A percentile compares a stretch with the other conserved stretches of the same genome.
These are phyloP conservation scores for Pyrrhosoma nymphula DNA, from an alignment of 2,888 invertebrate genomes.

Conservation along the genomic window DNA sequence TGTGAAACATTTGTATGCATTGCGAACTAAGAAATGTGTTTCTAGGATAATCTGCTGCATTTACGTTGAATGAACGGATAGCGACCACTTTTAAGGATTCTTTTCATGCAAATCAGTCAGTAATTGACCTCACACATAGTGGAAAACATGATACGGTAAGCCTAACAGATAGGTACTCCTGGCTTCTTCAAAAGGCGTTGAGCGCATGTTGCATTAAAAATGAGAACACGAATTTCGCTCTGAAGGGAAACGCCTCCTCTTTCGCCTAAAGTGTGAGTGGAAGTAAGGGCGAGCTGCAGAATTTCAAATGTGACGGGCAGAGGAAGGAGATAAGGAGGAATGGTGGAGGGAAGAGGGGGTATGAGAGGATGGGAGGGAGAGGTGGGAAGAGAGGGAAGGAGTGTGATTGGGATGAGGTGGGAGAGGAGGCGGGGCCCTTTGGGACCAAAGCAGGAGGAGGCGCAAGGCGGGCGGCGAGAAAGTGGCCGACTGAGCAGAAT, in stretches of 20 bases:
- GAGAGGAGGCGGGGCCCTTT: not conserved
- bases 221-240: not conserved
- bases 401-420: not conserved
- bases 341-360: not conserved
- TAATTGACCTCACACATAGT: not conserved
- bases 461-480: not conserved
- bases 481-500: constrained; percentile 48
- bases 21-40: no score
- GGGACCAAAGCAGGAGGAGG: not conserved
- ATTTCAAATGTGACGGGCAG: not conserved
- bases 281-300: constrained; percentile 9
- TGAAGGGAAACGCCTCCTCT: not conserved
- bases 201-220: not conserved
- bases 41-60: no score
- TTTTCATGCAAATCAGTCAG: no score
- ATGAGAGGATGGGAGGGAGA: not conserved
- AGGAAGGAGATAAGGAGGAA: not conserved
- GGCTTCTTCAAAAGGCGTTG: not conserved
- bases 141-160: not conserved
- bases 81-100: no score
- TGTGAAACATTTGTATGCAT: no score
- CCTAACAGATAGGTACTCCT: not conserved
- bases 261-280: not conserved
- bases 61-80: no score
- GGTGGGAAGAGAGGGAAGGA: not conserved